Base-by-base conservation (phyloP, 2,113 vertebrate species). In the Rhea pennata region DNA sequence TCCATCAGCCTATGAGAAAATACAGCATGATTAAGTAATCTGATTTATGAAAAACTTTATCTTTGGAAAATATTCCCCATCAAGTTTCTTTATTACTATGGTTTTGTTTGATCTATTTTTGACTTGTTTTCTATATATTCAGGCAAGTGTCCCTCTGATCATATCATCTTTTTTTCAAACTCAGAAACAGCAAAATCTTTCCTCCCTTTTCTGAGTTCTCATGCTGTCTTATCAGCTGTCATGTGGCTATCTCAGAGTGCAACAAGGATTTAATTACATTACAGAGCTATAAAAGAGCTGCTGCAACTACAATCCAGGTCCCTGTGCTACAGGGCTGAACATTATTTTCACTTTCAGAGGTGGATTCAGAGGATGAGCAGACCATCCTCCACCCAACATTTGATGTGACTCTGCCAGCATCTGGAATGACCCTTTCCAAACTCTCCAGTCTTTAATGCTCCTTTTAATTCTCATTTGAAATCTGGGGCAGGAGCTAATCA, bases 401-500 rank as follows among this genome's bases (percentile, higher is more conserved):
- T 8, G 0, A 6, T 87, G 70, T 56, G 54, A 53, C 42, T 71
- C 40, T 44, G 58, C 8, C 23, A 72, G 64, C 69, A 81, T 84
- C 71, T 88, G 84, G 42, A 91, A 73, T 36, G 26, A 79, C 40
- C 10, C 9, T 62, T 80, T 51, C 27, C 62, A 66, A 44, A 64
- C 66, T 88, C 12, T 73, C 58, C 79, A 75, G 54, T 46, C 73
- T 87, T 59, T 92, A 95, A 90, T 76, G 67, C 39, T 89, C 56
- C 21, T 50, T 95, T 95, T 94, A 89, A 74, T 92, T 86, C 82
- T 75, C 3, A 2, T 82, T 92, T 74, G 82, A 87, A 95, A 97
- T 93, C 86, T 93, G 71, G 95, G 77, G 44, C 96, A 97, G 93
- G 33, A 85, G 91, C 84, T 97, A 92, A 96, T 96, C 0, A 87